A percentile compares a stretch with the other conserved stretches of the same genome.
These are phyloP conservation scores for Ailuropoda melanoleuca DNA, from an alignment of 2,113 vertebrate genomes.

Conservation along the genomic window DNA sequence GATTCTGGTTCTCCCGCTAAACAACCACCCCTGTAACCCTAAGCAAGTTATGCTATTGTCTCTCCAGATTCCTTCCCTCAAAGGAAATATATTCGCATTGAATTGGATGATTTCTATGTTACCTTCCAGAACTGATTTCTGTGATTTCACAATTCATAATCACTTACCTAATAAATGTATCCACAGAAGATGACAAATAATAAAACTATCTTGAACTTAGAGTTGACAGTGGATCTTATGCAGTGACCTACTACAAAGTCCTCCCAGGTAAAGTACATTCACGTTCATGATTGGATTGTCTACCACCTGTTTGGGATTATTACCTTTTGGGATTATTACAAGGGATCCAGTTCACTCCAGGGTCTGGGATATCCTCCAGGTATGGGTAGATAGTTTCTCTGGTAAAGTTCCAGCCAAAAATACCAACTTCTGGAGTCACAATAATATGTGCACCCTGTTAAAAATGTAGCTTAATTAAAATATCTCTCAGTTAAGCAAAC, in stretches of 20 bases:
- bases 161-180: neutral
- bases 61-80: neutral
- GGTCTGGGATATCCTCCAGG: constrained; percentile 77
- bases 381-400: constrained; percentile 63
- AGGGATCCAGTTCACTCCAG: constrained; percentile 76
- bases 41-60: neutral
- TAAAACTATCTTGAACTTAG: neutral
- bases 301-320: neutral
- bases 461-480: constrained; percentile 17
- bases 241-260: neutral
- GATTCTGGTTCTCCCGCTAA: neutral
- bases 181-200: neutral
- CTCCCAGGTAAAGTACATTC: neutral
- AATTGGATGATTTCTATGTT: neutral
- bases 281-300: neutral
- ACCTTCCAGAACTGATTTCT: neutral
- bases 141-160: neutral
- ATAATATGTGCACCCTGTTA: constrained; percentile 75
- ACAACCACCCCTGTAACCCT: neutral
- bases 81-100: neutral
- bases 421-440: constrained; percentile 78
- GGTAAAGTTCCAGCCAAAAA: constrained; percentile 65
- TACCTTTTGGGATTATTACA: constrained; percentile 74
- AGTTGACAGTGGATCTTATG: neutral
- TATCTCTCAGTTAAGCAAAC: neutral